phyloP scores from a whole-genome alignment of 2,888 invertebrate species.

The Stenodema calcarata region DNA sequence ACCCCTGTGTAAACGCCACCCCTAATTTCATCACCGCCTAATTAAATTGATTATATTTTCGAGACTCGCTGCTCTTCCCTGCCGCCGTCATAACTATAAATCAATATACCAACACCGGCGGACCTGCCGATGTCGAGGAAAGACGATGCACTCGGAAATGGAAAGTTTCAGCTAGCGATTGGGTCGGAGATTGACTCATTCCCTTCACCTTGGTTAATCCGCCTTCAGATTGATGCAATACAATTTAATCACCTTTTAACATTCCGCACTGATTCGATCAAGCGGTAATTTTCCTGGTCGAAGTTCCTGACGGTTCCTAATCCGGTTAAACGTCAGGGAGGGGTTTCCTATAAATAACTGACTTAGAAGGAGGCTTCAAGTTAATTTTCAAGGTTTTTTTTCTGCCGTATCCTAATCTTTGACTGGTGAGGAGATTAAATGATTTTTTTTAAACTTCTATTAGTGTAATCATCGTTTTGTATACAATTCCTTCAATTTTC shows the following conservation, averaged over 20 bases:
- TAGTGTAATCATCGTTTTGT: no score
- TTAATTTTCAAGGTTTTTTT: conserved; percentile 3
- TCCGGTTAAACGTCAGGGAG: conserved; percentile 20
- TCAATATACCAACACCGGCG: no score
- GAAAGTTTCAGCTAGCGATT: conserved; percentile 18
- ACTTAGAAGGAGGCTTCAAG: conserved; percentile 8
- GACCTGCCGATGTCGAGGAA: background rate
- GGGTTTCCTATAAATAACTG: conserved; percentile 31
- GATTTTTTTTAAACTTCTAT: no score
- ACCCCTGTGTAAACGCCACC: no score
- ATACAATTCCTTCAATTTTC: no score
- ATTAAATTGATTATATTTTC: no score
- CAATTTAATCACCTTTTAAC: conserved; percentile 55
- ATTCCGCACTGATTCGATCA: conserved; percentile 55
- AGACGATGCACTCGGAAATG: conserved; percentile 33
- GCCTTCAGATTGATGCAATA: conserved; percentile 49
- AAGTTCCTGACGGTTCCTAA: conserved; percentile 7
- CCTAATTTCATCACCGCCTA: no score
- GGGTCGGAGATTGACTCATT: conserved; percentile 48
- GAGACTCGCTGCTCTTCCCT: no score
- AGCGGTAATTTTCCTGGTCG: conserved; percentile 52
- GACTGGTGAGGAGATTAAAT: background rate
- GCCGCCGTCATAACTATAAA: no score
- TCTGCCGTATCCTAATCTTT: background rate
- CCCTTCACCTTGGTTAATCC: conserved; percentile 7